phyloP scores from a whole-genome alignment of 92 coral and sea anemone species.

The Actinostola sp. region DNA sequence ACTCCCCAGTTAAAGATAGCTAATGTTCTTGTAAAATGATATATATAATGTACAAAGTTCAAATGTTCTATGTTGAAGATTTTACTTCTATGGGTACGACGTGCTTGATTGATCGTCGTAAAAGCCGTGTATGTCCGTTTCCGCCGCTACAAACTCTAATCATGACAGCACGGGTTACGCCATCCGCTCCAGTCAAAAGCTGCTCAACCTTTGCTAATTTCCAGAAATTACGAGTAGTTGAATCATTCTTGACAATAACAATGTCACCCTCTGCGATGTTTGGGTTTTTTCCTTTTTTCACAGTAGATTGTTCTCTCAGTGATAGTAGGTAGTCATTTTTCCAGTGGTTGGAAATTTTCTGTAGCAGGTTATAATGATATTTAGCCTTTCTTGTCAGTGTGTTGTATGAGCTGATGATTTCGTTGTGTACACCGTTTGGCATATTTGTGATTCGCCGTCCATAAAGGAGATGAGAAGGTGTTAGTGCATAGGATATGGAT shows the following conservation, averaged over 20 bases:
- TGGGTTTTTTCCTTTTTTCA: constrained; percentile 1
- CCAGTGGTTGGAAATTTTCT: constrained; percentile 53
- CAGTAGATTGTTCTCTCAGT: constrained; percentile 16
- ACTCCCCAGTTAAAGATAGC: no score
- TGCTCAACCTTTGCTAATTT: constrained; percentile 51
- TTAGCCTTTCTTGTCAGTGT: constrained; percentile 49
- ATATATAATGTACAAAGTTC: background rate
- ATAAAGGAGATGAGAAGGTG: constrained; percentile 53
- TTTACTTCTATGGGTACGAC: constrained; percentile 7
- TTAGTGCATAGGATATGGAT: constrained; percentile 57
- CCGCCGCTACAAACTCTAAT: constrained; percentile 40
- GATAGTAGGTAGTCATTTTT: constrained; percentile 52
- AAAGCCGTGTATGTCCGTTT: constrained; percentile 11
- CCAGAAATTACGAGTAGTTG: constrained; percentile 38
- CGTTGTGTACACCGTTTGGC: constrained; percentile 45
- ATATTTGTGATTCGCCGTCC: constrained; percentile 37
- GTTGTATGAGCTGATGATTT: constrained; percentile 52
- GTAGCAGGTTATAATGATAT: constrained; percentile 42
- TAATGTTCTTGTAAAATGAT: background rate
- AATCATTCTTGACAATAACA: constrained; percentile 47
- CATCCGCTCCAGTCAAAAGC: constrained; percentile 45
- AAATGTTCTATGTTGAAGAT: constrained; percentile 2
- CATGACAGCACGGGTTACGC: constrained; percentile 39
- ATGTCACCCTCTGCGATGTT: constrained; percentile 38
- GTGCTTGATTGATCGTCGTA: constrained; percentile 9